These are phyloP conservation scores for Diaperis boleti DNA, from an alignment of 2,888 invertebrate genomes.

Conservation along the genomic window DNA sequence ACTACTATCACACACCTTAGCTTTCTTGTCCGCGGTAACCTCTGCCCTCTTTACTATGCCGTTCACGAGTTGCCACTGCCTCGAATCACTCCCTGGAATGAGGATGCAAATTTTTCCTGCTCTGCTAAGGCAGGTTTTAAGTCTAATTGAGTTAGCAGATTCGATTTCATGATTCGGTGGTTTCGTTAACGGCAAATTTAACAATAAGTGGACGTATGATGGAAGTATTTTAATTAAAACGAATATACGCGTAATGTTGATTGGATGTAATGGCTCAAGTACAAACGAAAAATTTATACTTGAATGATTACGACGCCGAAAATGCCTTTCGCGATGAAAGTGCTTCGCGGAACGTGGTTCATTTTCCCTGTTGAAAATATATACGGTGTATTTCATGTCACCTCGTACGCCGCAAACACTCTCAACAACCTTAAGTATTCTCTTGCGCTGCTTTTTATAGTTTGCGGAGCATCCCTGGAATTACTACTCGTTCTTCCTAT, in stretches of 20 bases:
- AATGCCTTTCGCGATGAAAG: constrained; percentile 44
- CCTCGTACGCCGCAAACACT: constrained; percentile 44
- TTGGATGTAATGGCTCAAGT: constrained; percentile 25
- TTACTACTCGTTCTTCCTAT: constrained; percentile 44
- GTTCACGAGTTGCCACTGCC: no score
- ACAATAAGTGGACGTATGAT: constrained; percentile 33
- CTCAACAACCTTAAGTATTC: constrained; percentile 44
- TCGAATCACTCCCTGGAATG: neutral
- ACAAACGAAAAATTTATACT: constrained; percentile 16
- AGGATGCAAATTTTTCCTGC: neutral
- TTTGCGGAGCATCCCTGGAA: constrained; percentile 38
- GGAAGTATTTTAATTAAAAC: constrained; percentile 35
- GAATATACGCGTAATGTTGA: constrained; percentile 26
- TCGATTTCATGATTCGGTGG: constrained; percentile 45
- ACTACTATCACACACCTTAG: no score
- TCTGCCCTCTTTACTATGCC: no score
- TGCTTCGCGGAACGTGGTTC: constrained; percentile 52
- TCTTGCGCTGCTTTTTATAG: constrained; percentile 45
- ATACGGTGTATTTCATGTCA: constrained; percentile 43
- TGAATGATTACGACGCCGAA: constrained; percentile 45
- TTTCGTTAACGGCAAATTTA: constrained; percentile 41
- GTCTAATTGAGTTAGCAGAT: constrained; percentile 46
- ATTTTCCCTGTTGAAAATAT: constrained; percentile 48
- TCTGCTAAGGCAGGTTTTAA: constrained; percentile 32
- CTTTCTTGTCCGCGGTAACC: no score